These are phyloP conservation scores for Toxotes chatareus DNA, from an alignment of 2,113 vertebrate genomes.

Conservation along the genomic window DNA sequence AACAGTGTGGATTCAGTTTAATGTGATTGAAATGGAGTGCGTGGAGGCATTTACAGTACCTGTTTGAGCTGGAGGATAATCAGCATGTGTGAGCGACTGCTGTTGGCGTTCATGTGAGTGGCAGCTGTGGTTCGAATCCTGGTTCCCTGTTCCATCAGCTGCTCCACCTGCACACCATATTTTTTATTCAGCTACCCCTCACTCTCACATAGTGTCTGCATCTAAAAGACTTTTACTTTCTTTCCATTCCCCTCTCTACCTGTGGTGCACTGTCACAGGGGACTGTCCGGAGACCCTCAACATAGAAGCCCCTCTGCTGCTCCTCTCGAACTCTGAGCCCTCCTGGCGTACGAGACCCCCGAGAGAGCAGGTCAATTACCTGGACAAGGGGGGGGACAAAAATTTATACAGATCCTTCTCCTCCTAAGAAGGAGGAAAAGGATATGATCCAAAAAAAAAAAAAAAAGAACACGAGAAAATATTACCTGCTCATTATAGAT, in stretches of 20 bases:
- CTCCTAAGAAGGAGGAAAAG: background rate
- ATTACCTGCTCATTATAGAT: slow-evolving; percentile 92
- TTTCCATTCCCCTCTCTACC: slow-evolving; percentile 66
- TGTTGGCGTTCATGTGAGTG: slow-evolving; percentile 90
- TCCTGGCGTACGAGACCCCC: slow-evolving; percentile 78
- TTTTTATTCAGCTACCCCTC: background rate
- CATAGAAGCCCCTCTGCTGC: slow-evolving; percentile 90
- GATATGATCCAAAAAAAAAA: background rate
- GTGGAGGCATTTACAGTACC: slow-evolving; percentile 62
- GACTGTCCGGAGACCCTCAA: slow-evolving; percentile 88
- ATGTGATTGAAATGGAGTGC: background rate
- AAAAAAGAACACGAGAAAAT: background rate
- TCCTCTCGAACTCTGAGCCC: slow-evolving; percentile 90
- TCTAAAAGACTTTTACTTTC: background rate
- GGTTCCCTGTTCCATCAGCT: slow-evolving; percentile 90
- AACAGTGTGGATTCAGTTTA: background rate
- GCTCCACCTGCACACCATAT: slow-evolving; percentile 82
- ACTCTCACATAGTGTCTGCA: too few species aligned
- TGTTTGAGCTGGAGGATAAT: slow-evolving; percentile 90
- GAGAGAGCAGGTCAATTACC: slow-evolving; percentile 89
- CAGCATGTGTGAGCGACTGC: slow-evolving; percentile 93
- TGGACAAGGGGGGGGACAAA: slow-evolving; percentile 48
- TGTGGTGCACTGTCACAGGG: slow-evolving; percentile 88
- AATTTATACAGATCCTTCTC: too few species aligned
- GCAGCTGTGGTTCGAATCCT: slow-evolving; percentile 88